Evolutionary conservation across 2,888 invertebrate species (phyloP).

Genomic region (Erynnis tages): DNA sequence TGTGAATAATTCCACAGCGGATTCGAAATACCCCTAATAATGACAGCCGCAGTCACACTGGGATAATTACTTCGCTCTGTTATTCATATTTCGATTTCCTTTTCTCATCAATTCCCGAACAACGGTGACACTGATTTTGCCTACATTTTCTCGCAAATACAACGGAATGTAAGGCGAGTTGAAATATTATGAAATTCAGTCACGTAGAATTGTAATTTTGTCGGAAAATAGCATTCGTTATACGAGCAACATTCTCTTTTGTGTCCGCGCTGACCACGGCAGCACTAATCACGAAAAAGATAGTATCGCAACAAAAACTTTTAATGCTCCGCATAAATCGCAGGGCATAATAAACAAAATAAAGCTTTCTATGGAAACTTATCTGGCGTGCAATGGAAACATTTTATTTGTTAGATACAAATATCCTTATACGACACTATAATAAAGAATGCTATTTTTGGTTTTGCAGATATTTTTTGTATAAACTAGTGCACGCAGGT

Average conservation of each 20-base stretch:
- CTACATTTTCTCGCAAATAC: slow-evolving; percentile 7
- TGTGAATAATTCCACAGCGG: slow-evolving; percentile 10
- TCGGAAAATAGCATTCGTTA: slow-evolving; percentile 12
- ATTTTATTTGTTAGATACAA: neutral
- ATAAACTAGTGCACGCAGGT: too few species aligned
- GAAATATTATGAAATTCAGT: slow-evolving; percentile 9
- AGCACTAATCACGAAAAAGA: slow-evolving; percentile 8
- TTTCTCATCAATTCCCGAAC: slow-evolving; percentile 27
- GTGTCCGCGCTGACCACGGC: neutral
- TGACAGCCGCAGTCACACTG: slow-evolving; percentile 16
- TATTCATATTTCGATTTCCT: slow-evolving; percentile 28
- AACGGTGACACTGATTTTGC: slow-evolving; percentile 21
- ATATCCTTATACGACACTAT: too few species aligned
- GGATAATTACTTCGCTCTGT: slow-evolving; percentile 27
- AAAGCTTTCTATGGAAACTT: slow-evolving; percentile 10
- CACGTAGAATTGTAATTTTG: slow-evolving; percentile 10
- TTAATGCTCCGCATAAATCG: slow-evolving; percentile 14
- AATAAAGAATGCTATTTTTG: neutral
- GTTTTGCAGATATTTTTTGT: too few species aligned
- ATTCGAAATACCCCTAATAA: slow-evolving; percentile 23
- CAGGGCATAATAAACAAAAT: slow-evolving; percentile 34
- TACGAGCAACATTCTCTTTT: slow-evolving; percentile 1
- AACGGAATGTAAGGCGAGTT: neutral
- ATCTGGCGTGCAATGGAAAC: slow-evolving; percentile 9
- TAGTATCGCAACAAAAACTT: slow-evolving; percentile 14